Evolutionary conservation across 2,888 invertebrate genomes (phyloP).

Genomic region (Byasa hedistus): DNA sequence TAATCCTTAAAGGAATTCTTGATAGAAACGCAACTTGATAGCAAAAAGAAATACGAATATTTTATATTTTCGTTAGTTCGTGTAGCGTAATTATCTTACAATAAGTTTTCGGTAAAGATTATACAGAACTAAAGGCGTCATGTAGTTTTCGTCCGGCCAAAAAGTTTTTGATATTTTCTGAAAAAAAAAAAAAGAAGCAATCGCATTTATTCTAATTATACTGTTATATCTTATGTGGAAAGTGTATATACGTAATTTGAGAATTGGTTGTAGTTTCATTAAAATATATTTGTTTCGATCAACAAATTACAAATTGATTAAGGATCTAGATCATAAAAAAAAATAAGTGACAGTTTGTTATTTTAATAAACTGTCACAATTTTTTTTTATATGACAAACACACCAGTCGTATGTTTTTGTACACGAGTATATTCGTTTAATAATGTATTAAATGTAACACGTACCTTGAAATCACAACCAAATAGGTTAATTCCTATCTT

Average conservation of each 20-base stretch:
- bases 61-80: not conserved
- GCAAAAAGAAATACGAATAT: too few species aligned
- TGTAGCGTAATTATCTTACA: conserved; percentile 46
- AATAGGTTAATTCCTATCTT: conserved; percentile 70
- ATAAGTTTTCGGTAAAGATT: conserved; percentile 66
- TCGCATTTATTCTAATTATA: not conserved
- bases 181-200: too few species aligned
- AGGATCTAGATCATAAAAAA: not conserved
- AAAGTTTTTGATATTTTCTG: conserved; percentile 69
- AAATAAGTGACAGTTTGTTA: not conserved
- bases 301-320: not conserved
- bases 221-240: too few species aligned
- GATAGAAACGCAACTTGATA: too few species aligned
- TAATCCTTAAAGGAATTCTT: too few species aligned
- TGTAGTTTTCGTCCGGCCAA: conserved; percentile 64
- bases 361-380: too few species aligned
- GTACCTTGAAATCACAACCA: conserved; percentile 73
- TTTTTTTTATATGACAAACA: too few species aligned
- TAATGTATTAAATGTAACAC: not conserved
- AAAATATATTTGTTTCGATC: too few species aligned
- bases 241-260: too few species aligned
- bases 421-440: too few species aligned
- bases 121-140: conserved; percentile 64
- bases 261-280: too few species aligned
- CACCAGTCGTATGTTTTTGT: too few species aligned